A percentile compares a stretch with the other conserved stretches of the same genome.
Evolutionary conservation across 2,113 vertebrate species (phyloP).

Genomic region (Petromus typicus): DNA sequence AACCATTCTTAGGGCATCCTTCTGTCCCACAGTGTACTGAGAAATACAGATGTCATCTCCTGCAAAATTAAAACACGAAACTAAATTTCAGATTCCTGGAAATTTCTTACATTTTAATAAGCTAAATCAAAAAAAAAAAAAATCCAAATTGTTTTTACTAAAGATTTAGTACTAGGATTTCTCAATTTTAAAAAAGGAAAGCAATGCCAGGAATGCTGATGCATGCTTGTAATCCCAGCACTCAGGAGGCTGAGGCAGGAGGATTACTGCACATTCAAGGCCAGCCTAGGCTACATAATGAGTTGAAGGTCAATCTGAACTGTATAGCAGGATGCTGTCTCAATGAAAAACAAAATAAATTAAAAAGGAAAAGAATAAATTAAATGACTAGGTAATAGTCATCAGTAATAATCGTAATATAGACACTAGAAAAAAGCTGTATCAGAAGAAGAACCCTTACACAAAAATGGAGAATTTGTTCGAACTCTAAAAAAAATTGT

Average conservation of each 20-base stretch:
- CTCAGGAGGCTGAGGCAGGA: background rate
- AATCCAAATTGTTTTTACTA: background rate
- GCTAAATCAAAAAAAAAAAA: no score
- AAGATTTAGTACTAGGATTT: slow-evolving; percentile 32
- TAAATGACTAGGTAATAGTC: background rate
- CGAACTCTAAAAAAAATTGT: no score
- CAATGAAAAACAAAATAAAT: background rate
- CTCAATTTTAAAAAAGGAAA: background rate
- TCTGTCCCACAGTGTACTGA: slow-evolving; percentile 89
- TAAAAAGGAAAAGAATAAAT: background rate
- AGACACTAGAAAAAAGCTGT: background rate
- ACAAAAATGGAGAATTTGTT: no score
- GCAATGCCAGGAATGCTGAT: background rate
- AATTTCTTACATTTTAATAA: slow-evolving; percentile 48
- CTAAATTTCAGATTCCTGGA: slow-evolving; percentile 53
- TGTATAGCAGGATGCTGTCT: background rate
- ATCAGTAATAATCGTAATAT: background rate
- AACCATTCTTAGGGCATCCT: slow-evolving; percentile 87
- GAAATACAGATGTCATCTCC: slow-evolving; percentile 91
- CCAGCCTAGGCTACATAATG: background rate
- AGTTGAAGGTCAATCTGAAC: background rate
- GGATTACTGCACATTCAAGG: background rate
- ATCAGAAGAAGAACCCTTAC: no score
- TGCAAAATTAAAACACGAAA: slow-evolving; percentile 78
- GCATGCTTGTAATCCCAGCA: background rate